Base-by-base conservation (phyloP, 2,113 vertebrate species). In the Lagopus leucura region DNA sequence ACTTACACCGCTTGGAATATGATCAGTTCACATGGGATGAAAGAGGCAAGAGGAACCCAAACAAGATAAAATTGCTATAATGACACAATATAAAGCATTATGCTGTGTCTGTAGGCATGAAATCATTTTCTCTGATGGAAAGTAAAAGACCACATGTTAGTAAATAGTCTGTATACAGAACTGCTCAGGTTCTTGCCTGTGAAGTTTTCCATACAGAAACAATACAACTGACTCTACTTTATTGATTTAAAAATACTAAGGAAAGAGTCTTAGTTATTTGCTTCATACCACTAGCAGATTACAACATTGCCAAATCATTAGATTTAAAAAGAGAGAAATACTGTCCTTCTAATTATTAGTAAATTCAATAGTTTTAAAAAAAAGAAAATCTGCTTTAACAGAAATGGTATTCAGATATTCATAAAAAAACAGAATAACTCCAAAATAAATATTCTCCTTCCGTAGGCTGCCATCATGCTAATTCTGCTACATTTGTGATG, bases 401-500 rank as follows among this genome's bases (percentile, higher is more conserved):
- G 65, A 96, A 82, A 52, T 60, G 3, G 70, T n/a, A 75, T 34
- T 74, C 34, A 83, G 55, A 27, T 69, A 40, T 34, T 90, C 47
- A 72, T 42, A 90, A 61, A 14, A 36, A 66, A 71, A 27, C 7
- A 17, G 55, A 90, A 69, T 32, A 72, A 89, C 13, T 92, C 74
- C 77, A 96, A 32, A n/a, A 82, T 34, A 88, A 92, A 93, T 5
- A 70, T 36, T 43, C 32, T 69, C 25, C 24, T 82, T 74, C 40
- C 30, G 10, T 17, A 71, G 16, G 48, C 40, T 61, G 58, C 48
- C 40, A 54, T 72, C 36, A 89, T 82, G 72, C 48, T 64, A 63
- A 21, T 93, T 91, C 82, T 81, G 63, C 65, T 83, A 55, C 17
- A 47, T 72, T 87, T 82, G 73, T 88, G 75, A 75, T 88, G 63